Evolutionary conservation across 1,140 invertebrate species (phyloP).

Genomic region (Drosophila subobscura): DNA sequence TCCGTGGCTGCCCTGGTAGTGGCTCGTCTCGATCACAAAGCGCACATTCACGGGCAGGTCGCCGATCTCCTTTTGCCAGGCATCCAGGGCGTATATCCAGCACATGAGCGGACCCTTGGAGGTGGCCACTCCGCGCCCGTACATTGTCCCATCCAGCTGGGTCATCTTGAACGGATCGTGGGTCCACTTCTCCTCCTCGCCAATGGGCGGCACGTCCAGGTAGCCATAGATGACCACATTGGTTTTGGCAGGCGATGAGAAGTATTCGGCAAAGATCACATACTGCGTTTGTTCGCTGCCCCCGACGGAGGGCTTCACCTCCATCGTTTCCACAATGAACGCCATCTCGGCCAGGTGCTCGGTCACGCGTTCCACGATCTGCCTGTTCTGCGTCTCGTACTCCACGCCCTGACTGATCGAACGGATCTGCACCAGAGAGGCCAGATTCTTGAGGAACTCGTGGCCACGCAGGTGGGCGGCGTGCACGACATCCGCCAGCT

Average conservation of each 20-base stretch:
- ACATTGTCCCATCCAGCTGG: not conserved
- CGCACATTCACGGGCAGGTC: constrained; percentile 45
- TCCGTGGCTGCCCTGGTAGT: not conserved
- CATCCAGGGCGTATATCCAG: constrained; percentile 33
- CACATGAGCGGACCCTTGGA: constrained; percentile 35
- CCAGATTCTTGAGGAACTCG: not conserved
- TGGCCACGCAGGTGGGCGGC: not conserved
- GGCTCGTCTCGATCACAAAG: constrained; percentile 33
- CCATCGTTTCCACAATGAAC: constrained; percentile 29
- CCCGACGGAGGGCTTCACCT: constrained; percentile 1
- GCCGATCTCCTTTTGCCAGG: constrained; percentile 8
- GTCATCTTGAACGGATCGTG: constrained; percentile 30
- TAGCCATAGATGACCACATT: constrained; percentile 41
- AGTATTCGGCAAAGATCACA: constrained; percentile 45
- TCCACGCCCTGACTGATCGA: not conserved
- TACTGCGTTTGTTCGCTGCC: not conserved
- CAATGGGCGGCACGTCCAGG: constrained; percentile 21
- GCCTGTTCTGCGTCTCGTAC: not conserved
- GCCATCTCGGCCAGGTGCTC: constrained; percentile 20
- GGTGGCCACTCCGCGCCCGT: constrained; percentile 23
- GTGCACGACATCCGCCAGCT: not conserved
- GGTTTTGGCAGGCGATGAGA: constrained; percentile 35
- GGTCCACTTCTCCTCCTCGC: constrained; percentile 3
- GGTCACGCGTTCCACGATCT: constrained; percentile 20
- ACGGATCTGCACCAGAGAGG: constrained; percentile 4